Base-by-base conservation (phyloP, 2,888 invertebrate genomes). In the Drosophila seclusa region DNA sequence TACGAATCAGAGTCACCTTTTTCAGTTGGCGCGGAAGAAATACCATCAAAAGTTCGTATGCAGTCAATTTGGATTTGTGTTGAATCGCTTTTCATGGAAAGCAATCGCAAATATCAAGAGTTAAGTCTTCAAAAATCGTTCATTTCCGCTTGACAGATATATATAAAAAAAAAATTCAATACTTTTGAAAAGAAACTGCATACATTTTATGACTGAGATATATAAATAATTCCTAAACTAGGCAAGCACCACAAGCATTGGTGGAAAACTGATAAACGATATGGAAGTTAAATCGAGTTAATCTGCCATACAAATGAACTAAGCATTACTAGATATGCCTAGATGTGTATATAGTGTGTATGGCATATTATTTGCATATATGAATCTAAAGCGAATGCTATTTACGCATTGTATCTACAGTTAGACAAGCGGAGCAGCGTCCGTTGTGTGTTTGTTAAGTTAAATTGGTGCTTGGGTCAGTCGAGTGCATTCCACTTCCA, bases 391-490 rank as follows among this genome's bases (percentile, higher is more conserved):
- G 42, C 64, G 65, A 63, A 68, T 53, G 67, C 78, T 77, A 69
- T 73, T 73, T 74, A 70, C 70, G 70, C 78, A 68, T 78, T 87
- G 78, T 84, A 80, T 78, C 62, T 76, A 76, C 83, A 82, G 82
- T 80, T 82, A 84, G 77, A 80, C 63, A 84, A 66, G 27, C 58
- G 53, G 66, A 65, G 48, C 59, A 57, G 59, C 32, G 34, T 40
- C 73, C 65, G 75, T 85, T 83, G 85, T 83, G 49, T 80, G 82
- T 80, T 82, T 87, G 84, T 85, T 85, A 84, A 84, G 73, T 82
- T 82, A 78, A 85, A 85, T 85, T 85, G 84, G 74, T 66, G 80
- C 85, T 76, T 85, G 85, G 84, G 84, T 85, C 84, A 85, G 85
- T 75, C 80, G 84, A 87, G 84, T 85, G 87, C 84, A 85, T 85